These are phyloP conservation scores for Ramphastos sulfuratus DNA, from an alignment of 2,113 vertebrate species.

Conservation along the genomic window DNA sequence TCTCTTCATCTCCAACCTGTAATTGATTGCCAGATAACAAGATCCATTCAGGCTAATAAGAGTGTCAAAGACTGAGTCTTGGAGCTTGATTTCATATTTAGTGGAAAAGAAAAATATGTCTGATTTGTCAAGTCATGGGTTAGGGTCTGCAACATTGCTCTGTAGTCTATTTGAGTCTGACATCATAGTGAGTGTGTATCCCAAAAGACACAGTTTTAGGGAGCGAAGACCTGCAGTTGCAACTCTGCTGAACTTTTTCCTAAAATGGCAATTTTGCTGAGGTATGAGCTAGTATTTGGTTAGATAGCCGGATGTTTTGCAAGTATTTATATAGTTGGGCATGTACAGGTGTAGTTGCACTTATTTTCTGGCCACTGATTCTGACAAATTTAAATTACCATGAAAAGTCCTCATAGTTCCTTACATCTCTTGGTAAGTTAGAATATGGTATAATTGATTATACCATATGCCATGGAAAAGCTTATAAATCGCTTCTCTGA, in stretches of 20 bases:
- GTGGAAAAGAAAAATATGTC: neutral
- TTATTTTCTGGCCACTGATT: neutral
- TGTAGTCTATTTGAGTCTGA: neutral
- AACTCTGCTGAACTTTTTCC: neutral
- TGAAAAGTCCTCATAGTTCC: neutral
- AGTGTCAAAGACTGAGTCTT: neutral
- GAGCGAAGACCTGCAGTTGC: neutral
- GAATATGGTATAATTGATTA: fast-evolving
- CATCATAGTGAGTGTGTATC: neutral
- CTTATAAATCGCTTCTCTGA: neutral
- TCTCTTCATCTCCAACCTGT: slow-evolving; percentile 22
- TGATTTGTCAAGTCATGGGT: neutral
- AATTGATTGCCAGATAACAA: slow-evolving; percentile 25
- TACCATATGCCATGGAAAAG: neutral
- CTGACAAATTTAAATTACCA: neutral
- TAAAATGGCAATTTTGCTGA: neutral
- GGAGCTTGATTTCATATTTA: neutral
- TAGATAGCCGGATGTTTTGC: neutral
- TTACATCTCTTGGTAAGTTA: neutral
- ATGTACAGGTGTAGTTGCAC: neutral
- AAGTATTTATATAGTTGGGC: neutral
- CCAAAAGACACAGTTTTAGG: neutral
- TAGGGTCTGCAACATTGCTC: neutral
- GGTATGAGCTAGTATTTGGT: neutral
- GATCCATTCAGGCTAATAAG: slow-evolving; percentile 15